These are phyloP conservation scores for Hydriomena furcata DNA, from an alignment of 2,888 invertebrate species.

Conservation along the genomic window DNA sequence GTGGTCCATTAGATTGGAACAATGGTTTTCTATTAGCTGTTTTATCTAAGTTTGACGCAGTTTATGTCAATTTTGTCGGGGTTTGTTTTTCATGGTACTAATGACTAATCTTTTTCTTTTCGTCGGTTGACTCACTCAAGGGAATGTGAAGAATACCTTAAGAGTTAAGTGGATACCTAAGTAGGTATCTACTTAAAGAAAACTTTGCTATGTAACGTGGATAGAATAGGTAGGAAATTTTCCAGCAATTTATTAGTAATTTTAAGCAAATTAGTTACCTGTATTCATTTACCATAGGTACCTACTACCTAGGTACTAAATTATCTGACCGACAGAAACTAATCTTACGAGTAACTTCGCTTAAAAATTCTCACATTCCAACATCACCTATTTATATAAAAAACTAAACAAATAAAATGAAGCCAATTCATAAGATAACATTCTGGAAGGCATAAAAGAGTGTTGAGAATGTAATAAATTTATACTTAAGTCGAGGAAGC, in stretches of 20 bases:
- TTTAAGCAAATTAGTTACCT: no score
- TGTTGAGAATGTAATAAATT: conserved; percentile 77
- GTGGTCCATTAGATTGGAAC: conserved; percentile 80
- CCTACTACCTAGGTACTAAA: no score
- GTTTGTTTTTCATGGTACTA: conserved; percentile 51
- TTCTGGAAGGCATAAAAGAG: conserved; percentile 61
- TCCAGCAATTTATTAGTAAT: no score
- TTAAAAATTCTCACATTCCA: no score
- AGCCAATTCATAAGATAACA: conserved; percentile 60
- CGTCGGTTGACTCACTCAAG: conserved; percentile 8
- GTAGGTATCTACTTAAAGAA: not conserved
- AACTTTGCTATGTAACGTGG: conserved; percentile 1
- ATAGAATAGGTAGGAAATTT: no score
- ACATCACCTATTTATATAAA: no score
- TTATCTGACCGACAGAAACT: no score
- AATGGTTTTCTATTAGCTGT: conserved; percentile 76
- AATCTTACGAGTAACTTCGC: no score
- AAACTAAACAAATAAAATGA: conserved; percentile 47
- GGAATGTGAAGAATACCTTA: not conserved
- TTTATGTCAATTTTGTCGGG: conserved; percentile 72
- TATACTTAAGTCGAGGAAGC: conserved; percentile 25
- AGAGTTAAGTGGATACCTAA: not conserved
- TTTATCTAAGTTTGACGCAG: conserved; percentile 78
- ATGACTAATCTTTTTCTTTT: conserved; percentile 35
- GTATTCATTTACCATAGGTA: no score